Percentiles rank a stretch among this genome's conserved stretches.
Conservation (phyloP, 2,113 vertebrate species). For the Gallinago paraguaiae region DNA sequence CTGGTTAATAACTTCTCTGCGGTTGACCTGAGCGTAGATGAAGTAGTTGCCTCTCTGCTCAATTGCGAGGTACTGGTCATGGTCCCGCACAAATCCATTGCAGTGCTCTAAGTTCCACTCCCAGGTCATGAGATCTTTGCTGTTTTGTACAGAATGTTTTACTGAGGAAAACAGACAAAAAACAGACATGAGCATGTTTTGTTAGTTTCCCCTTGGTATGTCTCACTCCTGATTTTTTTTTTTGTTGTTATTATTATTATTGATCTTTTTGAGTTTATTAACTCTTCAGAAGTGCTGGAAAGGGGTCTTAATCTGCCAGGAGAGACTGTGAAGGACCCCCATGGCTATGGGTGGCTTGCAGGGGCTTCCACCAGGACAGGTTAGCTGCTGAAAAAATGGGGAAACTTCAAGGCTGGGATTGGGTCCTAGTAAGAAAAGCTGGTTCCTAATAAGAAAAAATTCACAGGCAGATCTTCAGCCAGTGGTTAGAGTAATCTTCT, state of each 20-base stretch:
- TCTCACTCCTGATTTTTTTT: background rate
- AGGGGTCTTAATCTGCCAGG: background rate
- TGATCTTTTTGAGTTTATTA: background rate
- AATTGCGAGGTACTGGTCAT: background rate
- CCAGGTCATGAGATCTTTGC: fast-evolving
- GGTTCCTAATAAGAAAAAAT: background rate
- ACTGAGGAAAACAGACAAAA: constrained; percentile 4
- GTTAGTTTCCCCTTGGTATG: background rate
- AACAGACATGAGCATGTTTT: background rate
- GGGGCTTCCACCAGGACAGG: background rate
- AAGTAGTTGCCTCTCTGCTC: background rate
- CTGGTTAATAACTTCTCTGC: fast-evolving
- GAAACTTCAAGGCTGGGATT: background rate
- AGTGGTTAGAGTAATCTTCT: background rate
- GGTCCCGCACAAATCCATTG: background rate
- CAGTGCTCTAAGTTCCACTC: background rate
- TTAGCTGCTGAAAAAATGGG: background rate
- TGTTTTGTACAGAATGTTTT: fast-evolving
- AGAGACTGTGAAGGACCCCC: background rate
- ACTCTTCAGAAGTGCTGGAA: background rate
- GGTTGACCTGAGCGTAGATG: background rate
- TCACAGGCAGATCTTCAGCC: background rate
- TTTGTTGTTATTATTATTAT: background rate
- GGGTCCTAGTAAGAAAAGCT: background rate
- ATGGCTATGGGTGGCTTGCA: background rate